Percentiles rank a stretch among this genome's conserved stretches.
phyloP scores from a whole-genome alignment of 1,140 invertebrate species.

The Brevipalpus yothersi region DNA sequence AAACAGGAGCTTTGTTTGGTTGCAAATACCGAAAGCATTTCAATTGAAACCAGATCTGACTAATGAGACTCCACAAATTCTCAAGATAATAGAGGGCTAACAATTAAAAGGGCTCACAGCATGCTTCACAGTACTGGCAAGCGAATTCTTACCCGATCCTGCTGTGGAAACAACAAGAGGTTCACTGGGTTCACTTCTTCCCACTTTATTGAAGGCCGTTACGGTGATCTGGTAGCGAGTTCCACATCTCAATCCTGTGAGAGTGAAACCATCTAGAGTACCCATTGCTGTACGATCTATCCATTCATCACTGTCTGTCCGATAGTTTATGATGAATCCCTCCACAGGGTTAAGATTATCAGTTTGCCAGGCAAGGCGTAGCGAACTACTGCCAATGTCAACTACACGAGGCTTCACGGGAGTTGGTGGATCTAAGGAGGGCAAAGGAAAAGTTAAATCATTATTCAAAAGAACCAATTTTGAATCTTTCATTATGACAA shows the following conservation, averaged over 20 bases:
- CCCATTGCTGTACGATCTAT: slow-evolving; percentile 18
- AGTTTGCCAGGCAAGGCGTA: not conserved
- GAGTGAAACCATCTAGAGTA: not conserved
- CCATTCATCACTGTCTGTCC: slow-evolving; percentile 30
- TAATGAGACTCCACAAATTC: too few species aligned
- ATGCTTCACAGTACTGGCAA: not conserved
- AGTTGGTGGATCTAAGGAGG: not conserved
- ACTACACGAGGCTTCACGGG: not conserved
- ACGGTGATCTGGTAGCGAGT: slow-evolving; percentile 63
- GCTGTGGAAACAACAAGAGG: slow-evolving; percentile 12
- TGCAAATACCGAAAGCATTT: too few species aligned
- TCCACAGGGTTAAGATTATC: not conserved
- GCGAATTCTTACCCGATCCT: slow-evolving; percentile 11
- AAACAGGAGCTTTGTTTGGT: too few species aligned
- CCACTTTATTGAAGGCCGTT: slow-evolving; percentile 62
- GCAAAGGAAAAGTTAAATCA: not conserved
- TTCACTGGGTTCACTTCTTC: slow-evolving; percentile 48
- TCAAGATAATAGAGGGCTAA: too few species aligned
- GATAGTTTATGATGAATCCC: slow-evolving; percentile 22
- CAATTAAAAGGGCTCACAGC: too few species aligned
- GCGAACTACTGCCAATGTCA: not conserved
- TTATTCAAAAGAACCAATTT: too few species aligned
- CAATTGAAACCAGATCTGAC: too few species aligned
- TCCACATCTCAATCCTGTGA: slow-evolving; percentile 29
- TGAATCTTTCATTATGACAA: too few species aligned